Evolutionary conservation across 2,113 vertebrate species (phyloP), one percentile per base, ranked within the genome.

Genomic region (Poeciliopsis turrubarensis): DNA sequence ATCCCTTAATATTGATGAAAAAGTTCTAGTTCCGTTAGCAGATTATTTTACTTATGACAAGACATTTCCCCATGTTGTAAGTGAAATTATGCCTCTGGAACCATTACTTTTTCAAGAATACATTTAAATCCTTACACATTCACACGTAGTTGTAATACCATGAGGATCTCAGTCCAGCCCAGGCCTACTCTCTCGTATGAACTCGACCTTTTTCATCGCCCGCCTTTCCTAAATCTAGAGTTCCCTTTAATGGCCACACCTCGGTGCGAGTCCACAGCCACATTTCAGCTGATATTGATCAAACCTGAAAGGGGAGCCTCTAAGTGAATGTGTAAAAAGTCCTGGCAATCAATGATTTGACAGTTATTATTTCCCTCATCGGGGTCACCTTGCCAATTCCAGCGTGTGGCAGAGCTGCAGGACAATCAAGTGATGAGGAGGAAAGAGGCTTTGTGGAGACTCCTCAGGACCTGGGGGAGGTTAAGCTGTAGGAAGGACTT

Each of bases 211-310:
- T 65, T 60, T 86, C 84, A 86, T 73, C 22, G 19, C 41, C 41
- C 27, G 0, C 72, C 66, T 64, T 83, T 76, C 78, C 87, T 5
- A 11, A 66, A 81, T 82, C 79, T 69, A 44, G 4, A 57, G 73
- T 80, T 82, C 66, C 68, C 65, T 70, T 47, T 79, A 77, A 81
- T 72, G 77, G 72, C 67, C 31, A 65, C 61, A 74, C 62, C 79
- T 66, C 22, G 66, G 76, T 81, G 78, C 69, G 78, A 68, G 78
- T 85, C 68, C 71, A 72, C 65, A 75, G 72, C 89, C 85, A 77
- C 77, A 72, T 81, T 89, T 89, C 72, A 84, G 75, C 80, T 88
- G 87, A 91, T 89, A 90, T 92, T 90, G 90, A 92, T 92, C 89
- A 80, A 80, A 86, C 80, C 62, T 88, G 92, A 91, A 92, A 93